Evolutionary conservation across 2,888 invertebrate genomes (phyloP).

Genomic region (Sinodicranocentrus sp.): DNA sequence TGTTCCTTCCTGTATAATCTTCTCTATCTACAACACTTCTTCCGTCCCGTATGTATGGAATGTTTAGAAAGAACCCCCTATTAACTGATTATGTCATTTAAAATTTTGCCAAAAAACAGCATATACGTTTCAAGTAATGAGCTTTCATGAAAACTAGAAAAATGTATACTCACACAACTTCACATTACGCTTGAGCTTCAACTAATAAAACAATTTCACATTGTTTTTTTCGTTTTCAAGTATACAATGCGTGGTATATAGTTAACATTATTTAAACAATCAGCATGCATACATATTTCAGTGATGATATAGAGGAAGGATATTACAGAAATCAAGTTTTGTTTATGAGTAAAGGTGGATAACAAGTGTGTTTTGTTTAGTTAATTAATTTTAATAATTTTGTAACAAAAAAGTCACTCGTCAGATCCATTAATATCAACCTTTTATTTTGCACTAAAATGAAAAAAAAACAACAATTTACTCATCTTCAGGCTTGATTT

Average conservation of each 20-base stretch:
- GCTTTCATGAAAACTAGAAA: background rate
- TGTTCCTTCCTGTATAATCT: background rate
- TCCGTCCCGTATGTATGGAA: background rate
- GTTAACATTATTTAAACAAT: background rate
- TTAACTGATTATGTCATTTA: slow-evolving; percentile 11
- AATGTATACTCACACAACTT: background rate
- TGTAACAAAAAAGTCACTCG: background rate
- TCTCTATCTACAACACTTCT: background rate
- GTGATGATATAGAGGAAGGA: background rate
- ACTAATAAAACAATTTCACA: background rate
- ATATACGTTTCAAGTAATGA: background rate
- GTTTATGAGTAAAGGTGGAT: background rate
- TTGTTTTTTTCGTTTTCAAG: slow-evolving; percentile 4
- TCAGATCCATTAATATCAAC: background rate
- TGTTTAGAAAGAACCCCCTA: slow-evolving; percentile 4
- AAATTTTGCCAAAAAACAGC: background rate
- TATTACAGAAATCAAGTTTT: background rate
- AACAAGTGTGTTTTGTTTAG: background rate
- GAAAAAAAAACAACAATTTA: background rate
- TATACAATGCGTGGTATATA: background rate
- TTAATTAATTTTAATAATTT: background rate
- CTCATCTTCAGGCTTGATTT: background rate
- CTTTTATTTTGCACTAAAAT: background rate
- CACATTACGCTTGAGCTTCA: background rate
- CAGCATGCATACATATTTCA: background rate